Base-by-base conservation (phyloP, 2,888 invertebrate species). In the Bhutanitis thaidina region DNA sequence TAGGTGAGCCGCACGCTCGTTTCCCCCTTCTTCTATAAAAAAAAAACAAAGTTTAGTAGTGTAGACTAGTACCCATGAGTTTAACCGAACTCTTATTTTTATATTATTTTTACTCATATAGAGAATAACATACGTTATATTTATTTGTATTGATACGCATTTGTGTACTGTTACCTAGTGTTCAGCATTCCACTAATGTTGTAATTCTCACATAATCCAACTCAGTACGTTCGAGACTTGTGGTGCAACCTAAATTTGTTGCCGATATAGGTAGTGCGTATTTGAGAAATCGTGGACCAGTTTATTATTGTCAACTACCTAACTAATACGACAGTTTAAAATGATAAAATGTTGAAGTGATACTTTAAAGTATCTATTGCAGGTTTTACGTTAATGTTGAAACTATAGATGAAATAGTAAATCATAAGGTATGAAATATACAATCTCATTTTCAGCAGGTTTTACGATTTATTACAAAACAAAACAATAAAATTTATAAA, bases 181-280 rank as follows among this genome's bases (percentile, higher is more conserved):
- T 55, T 52, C 48, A 56, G 53, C 61, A 64, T 59, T 56, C 60
- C 62, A 60, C 55, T 49, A 50, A 61, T 69, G 61, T 63, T 62
- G 58, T 56, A 60, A 59, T 55, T 50, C 37, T 47, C 30, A 39
- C 36, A 54, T 54, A 54, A 55, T 56, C 53, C 44, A 34, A 29
- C 48, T 53, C 53, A 58, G 55, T 53, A 39, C 49, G 56, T 53
- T 57, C 52, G 58, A 59, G 58, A 62, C 56, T 44, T 61, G 56
- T 60, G 57, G 57, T 63, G 60, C 59, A 67, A 69, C 59, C 61
- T 61, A 60, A 62, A 65, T 67, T 60, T 60, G 58, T 62, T 58
- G 51, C 60, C 49, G 59, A 49, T 49, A 49, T 49, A n/a, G n/a
- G n/a, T n/a, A 49, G 43, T 43, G 38, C 25, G 34, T 43, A 36